Evolutionary conservation across 2,113 vertebrate genomes (phyloP).

Genomic region (Amphiprion ocellaris): DNA sequence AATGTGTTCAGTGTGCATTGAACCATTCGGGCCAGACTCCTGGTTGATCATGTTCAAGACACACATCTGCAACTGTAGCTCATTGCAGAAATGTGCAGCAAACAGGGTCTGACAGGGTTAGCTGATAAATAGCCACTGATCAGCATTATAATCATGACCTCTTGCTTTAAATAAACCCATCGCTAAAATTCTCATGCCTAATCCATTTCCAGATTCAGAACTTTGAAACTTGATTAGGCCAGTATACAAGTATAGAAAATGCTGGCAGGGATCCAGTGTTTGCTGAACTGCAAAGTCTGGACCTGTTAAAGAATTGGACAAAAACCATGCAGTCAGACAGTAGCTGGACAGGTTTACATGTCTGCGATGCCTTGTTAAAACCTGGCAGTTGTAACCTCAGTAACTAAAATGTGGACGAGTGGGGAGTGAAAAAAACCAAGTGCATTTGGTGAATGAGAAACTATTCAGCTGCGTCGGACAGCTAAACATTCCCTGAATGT

Average conservation of each 20-base stretch:
- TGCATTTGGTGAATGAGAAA: slow-evolving; percentile 57
- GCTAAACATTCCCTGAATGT: slow-evolving; percentile 46
- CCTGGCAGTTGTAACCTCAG: slow-evolving; percentile 37
- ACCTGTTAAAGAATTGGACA: slow-evolving; percentile 14
- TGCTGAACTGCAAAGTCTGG: slow-evolving; percentile 6
- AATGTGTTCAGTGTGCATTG: no score
- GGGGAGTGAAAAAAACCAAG: slow-evolving; percentile 8
- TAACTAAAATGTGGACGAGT: slow-evolving; percentile 37
- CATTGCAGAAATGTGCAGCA: slow-evolving; percentile 7
- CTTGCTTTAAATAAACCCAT: slow-evolving; percentile 60
- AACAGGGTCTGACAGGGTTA: neutral
- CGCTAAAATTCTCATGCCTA: slow-evolving; percentile 7
- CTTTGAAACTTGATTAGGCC: slow-evolving; percentile 48
- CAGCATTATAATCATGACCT: slow-evolving; percentile 29
- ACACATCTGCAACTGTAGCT: neutral
- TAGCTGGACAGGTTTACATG: slow-evolving; percentile 44
- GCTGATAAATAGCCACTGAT: slow-evolving; percentile 36
- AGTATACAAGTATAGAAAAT: slow-evolving; percentile 29
- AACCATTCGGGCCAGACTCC: neutral
- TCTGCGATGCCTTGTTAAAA: slow-evolving; percentile 65
- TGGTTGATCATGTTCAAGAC: neutral
- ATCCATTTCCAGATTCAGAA: slow-evolving; percentile 8
- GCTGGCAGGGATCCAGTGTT: slow-evolving; percentile 35
- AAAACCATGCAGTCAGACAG: slow-evolving; percentile 31
- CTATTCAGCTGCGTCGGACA: slow-evolving; percentile 43